These are phyloP conservation scores for Temnothorax unifasciatus DNA, from an alignment of 2,888 invertebrate genomes.

Conservation along the genomic window DNA sequence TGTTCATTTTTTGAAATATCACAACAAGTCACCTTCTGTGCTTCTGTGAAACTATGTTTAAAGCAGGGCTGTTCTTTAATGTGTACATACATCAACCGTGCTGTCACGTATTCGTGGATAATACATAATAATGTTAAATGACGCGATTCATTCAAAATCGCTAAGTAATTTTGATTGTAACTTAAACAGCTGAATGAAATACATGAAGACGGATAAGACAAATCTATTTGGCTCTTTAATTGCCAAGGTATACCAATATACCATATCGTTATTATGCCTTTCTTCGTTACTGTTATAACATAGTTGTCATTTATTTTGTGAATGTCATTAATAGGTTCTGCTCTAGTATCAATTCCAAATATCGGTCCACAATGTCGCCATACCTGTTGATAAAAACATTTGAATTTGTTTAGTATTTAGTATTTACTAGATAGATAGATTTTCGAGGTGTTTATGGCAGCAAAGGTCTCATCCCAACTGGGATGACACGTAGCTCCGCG, in stretches of 20 bases:
- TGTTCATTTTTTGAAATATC: conserved; percentile 87
- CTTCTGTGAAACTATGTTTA: conserved; percentile 45
- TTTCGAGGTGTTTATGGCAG: too few relatives aligned
- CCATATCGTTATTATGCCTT: conserved; percentile 79
- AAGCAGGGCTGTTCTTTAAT: conserved; percentile 48
- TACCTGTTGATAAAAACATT: conserved; percentile 64
- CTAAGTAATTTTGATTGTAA: conserved; percentile 73
- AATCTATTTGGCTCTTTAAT: conserved; percentile 33
- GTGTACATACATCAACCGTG: conserved; percentile 41
- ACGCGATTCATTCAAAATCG: conserved; percentile 73
- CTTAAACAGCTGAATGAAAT: conserved; percentile 78
- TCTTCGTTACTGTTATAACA: conserved; percentile 76
- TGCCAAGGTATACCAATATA: conserved; percentile 67
- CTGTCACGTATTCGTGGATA: conserved; percentile 63
- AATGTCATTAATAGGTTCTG: conserved; percentile 77
- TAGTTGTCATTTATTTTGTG: conserved; percentile 74
- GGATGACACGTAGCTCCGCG: too few relatives aligned
- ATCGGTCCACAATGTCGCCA: conserved; percentile 69
- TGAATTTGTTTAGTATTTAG: conserved; percentile 4
- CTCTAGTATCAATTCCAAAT: conserved; percentile 71
- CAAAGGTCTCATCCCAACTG: too few relatives aligned
- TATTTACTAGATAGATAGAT: neutral
- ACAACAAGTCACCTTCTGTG: conserved; percentile 76
- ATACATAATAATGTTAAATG: conserved; percentile 72
- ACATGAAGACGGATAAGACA: neutral